These are phyloP conservation scores for Trinorchestia longiramus DNA, from an alignment of 1,140 invertebrate species.

Conservation along the genomic window DNA sequence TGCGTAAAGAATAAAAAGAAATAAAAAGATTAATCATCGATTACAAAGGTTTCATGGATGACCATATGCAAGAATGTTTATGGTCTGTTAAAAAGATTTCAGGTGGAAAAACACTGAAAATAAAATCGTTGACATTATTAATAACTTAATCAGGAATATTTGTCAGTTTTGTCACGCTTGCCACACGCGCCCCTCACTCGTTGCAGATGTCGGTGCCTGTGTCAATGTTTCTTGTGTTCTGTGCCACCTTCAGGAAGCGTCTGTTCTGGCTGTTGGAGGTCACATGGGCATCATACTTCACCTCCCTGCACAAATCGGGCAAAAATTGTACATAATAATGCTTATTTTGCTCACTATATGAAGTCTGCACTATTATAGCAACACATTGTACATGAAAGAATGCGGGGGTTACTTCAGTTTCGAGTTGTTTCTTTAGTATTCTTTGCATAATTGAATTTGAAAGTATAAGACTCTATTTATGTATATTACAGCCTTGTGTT, in stretches of 20 bases:
- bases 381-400: neutral
- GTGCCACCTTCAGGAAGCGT: constrained; percentile 4
- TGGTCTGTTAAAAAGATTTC: neutral
- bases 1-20: too few relatives aligned
- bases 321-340: neutral
- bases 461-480: too few relatives aligned
- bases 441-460: too few relatives aligned
- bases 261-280: constrained; percentile 39
- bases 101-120: too few relatives aligned
- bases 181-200: neutral
- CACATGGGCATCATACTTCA: neutral
- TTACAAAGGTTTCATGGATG: neutral
- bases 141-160: too few relatives aligned
- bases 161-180: neutral
- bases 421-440: too few relatives aligned
- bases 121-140: too few relatives aligned
- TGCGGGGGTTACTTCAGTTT: too few relatives aligned
- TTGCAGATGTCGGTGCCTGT: constrained; percentile 9
- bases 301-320: neutral
- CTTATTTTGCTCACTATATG: neutral
- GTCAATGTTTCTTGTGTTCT: constrained; percentile 14
- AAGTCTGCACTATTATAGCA: neutral
- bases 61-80: neutral
- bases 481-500: too few relatives aligned
- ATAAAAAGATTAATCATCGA: neutral